phyloP scores from a whole-genome alignment of 2,888 invertebrate species.

The Eupithecia subumbrata region DNA sequence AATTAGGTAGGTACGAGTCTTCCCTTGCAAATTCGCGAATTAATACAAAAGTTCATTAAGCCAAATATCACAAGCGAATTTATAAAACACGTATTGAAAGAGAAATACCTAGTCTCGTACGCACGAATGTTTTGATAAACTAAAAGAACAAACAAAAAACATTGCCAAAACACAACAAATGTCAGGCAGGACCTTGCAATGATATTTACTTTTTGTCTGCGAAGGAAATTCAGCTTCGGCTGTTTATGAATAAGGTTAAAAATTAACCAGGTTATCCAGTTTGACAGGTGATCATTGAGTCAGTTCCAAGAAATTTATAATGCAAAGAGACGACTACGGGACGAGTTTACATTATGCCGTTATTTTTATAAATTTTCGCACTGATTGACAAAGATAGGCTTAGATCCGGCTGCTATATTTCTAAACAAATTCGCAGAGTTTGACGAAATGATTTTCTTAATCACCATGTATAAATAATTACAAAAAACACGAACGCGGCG shows the following conservation, averaged over 20 bases:
- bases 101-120: not conserved
- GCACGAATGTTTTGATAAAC: slow-evolving; percentile 17
- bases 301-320: slow-evolving; percentile 18
- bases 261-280: slow-evolving; percentile 16
- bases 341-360: slow-evolving; percentile 14
- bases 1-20: not conserved
- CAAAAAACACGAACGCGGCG: too few species aligned
- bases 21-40: not conserved
- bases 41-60: not conserved
- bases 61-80: not conserved
- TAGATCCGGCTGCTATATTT: too few species aligned
- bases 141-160: slow-evolving; percentile 9
- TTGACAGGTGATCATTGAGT: slow-evolving; percentile 34
- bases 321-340: slow-evolving; percentile 19
- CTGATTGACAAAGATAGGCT: too few species aligned
- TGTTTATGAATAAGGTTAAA: slow-evolving; percentile 13
- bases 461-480: too few species aligned
- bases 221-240: slow-evolving; percentile 20
- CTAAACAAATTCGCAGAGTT: too few species aligned
- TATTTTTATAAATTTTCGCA: not conserved
- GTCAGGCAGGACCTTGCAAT: slow-evolving; percentile 15
- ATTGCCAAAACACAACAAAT: slow-evolving; percentile 7
- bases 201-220: slow-evolving; percentile 43
- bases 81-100: not conserved
- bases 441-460: too few species aligned